Evolutionary conservation across 2,113 vertebrate species (phyloP), one percentile per base, ranked within the genome.

Genomic region (Eptatretus burgeri): DNA sequence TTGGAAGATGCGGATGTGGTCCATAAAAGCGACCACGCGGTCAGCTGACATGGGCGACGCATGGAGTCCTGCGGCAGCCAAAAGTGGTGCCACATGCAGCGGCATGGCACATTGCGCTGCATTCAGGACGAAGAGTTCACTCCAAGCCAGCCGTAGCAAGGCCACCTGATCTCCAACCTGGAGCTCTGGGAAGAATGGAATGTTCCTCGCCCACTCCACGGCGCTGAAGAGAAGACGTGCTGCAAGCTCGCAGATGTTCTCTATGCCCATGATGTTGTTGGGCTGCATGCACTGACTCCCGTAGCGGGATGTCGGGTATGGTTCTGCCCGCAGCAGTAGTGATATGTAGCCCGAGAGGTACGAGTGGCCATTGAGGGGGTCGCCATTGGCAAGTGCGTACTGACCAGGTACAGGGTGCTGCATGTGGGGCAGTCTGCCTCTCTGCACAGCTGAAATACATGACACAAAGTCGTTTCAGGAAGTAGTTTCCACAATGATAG

Each of bases 181-280:
- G 67, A 84, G 72, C 10, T 82, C 82, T 0, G 81, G 80, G 71
- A 83, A 84, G 73, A 84, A 84, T 14, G 82, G 82, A 71, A 84
- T 79, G 74, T 80, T 81, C 71, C 83, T 83, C 68, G 81, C 82
- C 82, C 82, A 84, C 64, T 84, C 81, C 1, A 83, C 77, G 2
- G 81, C 79, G 1, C 80, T 79, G 78, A 84, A 83, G 52, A 84
- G 81, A 53, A 83, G 75, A 63, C 82, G 71, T 13, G 82, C 82
- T 0, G 82, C 82, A 74, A 84, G 70, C 71, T 83, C 81, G 2
- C 82, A 84, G 73, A 82, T 80, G 74, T 81, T 77, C 72, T 84
- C 81, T 11, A 84, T 81, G 72, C 79, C 82, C 78, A 81, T 78
- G 68, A 78, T 74, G 70, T 76, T 80, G 70, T 79, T 77, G 66